Base-by-base conservation (phyloP, 2,113 vertebrate genomes). In the Gasterosteus nipponicus region DNA sequence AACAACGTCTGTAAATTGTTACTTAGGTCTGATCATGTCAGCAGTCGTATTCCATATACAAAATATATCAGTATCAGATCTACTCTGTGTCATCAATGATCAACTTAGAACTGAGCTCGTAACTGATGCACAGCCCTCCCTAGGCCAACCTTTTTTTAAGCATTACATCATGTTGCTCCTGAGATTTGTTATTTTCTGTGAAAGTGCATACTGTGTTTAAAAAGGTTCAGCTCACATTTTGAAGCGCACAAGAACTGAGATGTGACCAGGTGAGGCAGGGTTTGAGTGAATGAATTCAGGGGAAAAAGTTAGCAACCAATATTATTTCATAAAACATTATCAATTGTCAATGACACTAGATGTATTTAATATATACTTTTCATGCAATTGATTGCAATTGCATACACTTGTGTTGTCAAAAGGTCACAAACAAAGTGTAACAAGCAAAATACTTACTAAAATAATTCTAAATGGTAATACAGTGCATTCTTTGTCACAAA, bases 1-100 rank as follows among this genome's bases (percentile, higher is more conserved):
- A n/a, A n/a, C n/a, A 38, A 33, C 0, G 5, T 61, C 46, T 7
- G 38, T 42, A 7, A 31, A 53, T 19, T 77, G 46, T 41, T 35
- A 60, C 39, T 72, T 12, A 15, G 3, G 29, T 59, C 39, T 47
- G 14, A 77, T 69, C 42, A 9, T 46, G 7, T 47, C 53, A 7
- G 56, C 66, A 57, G 39, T 49, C 69, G 16, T 62, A 7, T 19
- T 7, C 18, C 44, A 62, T 66, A 57, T 73, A 47, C 77, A 73
- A 14, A 67, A 51, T 64, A 44, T n/a, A 15, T 64, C 16, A 51
- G 58, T 22, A 39, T 64, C 19, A 15, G 18, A 77, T 73, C 12
- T 39, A n/a, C 38, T 59, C 6, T n/a, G 47, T 73, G 16, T 83
- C 47, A 85, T 89, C 61, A 85, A 62, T 81, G 46, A 86, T 76